Evolutionary conservation across 1,140 invertebrate species (phyloP).

Genomic region (Bombus fervidus): DNA sequence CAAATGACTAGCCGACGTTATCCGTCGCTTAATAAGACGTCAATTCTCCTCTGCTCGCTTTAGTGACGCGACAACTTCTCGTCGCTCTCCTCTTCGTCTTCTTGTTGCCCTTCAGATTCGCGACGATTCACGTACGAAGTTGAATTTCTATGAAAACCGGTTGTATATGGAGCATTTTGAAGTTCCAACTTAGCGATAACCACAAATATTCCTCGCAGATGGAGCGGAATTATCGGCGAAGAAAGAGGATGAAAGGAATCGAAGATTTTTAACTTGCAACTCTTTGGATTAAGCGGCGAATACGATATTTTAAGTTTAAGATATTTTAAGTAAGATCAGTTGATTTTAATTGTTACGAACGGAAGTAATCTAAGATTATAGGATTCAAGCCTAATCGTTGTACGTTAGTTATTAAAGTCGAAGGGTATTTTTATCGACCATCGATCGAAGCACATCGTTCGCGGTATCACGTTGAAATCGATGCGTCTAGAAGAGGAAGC

Average conservation of each 20-base stretch:
- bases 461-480: too few species aligned
- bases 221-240: not conserved
- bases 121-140: too few species aligned
- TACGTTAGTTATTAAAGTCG: not conserved
- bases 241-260: not conserved
- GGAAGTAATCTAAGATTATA: too few species aligned
- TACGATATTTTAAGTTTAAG: not conserved
- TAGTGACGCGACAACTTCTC: conserved; percentile 34
- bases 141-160: not conserved
- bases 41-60: conserved; percentile 47
- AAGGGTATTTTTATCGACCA: not conserved
- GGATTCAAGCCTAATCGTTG: too few species aligned
- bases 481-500: too few species aligned
- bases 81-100: not conserved
- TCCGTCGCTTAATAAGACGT: conserved; percentile 62
- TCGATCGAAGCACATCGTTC: not conserved
- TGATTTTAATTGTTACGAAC: not conserved
- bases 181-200: not conserved
- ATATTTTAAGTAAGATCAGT: not conserved
- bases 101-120: not conserved
- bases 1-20: conserved; percentile 38
- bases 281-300: not conserved
- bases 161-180: not conserved
- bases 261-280: not conserved
- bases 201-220: not conserved